Base-by-base conservation (phyloP, 2,113 vertebrate species). In the Mus pahari region DNA sequence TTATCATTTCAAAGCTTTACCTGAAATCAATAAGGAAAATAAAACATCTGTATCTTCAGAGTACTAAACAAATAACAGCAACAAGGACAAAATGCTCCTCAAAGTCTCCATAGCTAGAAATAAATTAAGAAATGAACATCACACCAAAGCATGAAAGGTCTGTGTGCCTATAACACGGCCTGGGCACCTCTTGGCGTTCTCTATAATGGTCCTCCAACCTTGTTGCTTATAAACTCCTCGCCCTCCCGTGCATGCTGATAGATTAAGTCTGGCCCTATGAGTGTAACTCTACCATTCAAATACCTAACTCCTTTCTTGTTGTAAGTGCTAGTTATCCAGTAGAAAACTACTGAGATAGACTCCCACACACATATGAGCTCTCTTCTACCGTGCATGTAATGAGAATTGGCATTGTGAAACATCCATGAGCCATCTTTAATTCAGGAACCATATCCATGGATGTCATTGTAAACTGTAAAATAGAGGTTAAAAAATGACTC, bases 391-490 rank as follows among this genome's bases (percentile, higher is more conserved):
- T 71, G 26, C 58, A 1, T 68, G 19, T 24, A 2, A 53, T 20
- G 26, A 42, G 4, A 19, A 48, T 66, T 73, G 2, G 42, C 6
- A 73, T 58, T 90, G n/a, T 79, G 36, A 95, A 91, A 70, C 58
- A 20, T 64, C 28, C 45, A 79, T 60, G 33, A 17, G 0, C 12
- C 33, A 89, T 74, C 26, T 82, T 95, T 42, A 88, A 50, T 88
- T 89, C 75, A 94, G 36, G 73, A 4, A 77, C 45, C n/a, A 60
- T 70, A 86, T 71, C 50, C 62, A 42, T 33, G 66, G 10, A 48
- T 90, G 55, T 60, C 45, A 8, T 70, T 62, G 1, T 73, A 88
- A 96, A 88, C 13, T 86, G 48, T 94, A 71, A 95, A 82, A 83
- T 74, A 79, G 89, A 42, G n/a, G 42, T 64, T 64, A 71, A 82